phyloP scores from a whole-genome alignment of 1,140 invertebrate genomes.

The Drosophila navojoa region DNA sequence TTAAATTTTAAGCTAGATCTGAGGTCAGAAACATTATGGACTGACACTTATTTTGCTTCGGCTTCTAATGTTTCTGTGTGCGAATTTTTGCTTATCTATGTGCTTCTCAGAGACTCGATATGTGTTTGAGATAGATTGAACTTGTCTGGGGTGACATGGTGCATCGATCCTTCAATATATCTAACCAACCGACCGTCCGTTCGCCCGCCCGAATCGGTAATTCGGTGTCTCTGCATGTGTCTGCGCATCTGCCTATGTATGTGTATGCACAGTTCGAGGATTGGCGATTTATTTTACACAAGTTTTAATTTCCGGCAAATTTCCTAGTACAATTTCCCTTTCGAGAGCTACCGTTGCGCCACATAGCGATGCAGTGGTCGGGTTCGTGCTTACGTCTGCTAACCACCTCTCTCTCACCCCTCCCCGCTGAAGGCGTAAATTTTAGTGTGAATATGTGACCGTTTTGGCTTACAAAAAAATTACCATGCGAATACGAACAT shows the following conservation, averaged over 20 bases:
- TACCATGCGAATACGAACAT: not conserved
- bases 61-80: not conserved
- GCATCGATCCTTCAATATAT: conserved; percentile 61
- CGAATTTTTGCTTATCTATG: not conserved
- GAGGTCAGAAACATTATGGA: conserved; percentile 22
- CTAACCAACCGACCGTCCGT: not conserved
- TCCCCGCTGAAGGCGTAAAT: not conserved
- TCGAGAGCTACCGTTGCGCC: conserved; percentile 60
- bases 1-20: conserved; percentile 9
- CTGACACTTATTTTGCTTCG: conserved; percentile 24
- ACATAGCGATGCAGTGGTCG: not conserved
- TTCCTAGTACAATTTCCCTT: conserved; percentile 83
- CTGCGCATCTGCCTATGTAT: conserved; percentile 3
- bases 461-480: not conserved
- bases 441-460: not conserved
- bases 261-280: conserved; percentile 51
- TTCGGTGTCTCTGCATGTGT: not conserved
- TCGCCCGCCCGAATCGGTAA: too few relatives aligned
- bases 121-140: not conserved
- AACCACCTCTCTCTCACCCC: not conserved
- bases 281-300: conserved; percentile 83
- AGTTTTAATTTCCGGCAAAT: conserved; percentile 84
- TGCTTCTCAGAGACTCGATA: too few relatives aligned
- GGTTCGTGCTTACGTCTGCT: not conserved
- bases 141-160: conserved; percentile 9